Evolutionary conservation across 2,797 vertebrate species (phyloP), one percentile per base, ranked within the genome.

Genomic region (Trachops cirrhosus): DNA sequence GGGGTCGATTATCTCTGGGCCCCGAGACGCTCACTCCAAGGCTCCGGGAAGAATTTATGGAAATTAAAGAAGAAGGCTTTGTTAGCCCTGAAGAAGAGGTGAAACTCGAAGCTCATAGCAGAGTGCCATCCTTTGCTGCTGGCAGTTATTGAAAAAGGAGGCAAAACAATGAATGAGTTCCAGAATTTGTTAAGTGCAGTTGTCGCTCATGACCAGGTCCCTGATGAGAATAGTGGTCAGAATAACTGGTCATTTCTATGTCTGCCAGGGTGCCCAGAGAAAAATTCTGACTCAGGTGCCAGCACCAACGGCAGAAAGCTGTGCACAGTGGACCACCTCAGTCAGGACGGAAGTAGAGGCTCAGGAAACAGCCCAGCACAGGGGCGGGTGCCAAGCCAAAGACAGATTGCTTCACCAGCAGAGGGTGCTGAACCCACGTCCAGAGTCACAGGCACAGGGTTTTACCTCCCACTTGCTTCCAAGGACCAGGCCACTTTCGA

Each of bases 71-170:
- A 98, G 99, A 99, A 98, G 99, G 99, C 97, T 99, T 99, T 98
- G 99, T 99, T 98, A 99, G 99, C 97, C 99, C 99, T 97, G 99
- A 99, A 95, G 99, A 99, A 98, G 99, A 99, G 97, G 99, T 99
- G 96, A 99, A 99, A 98, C 99, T 99, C 97, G 99, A 99, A 98
- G 99, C 99, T 95, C 99, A 99, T 97, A 99, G 99, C 98, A 99
- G 99, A 99, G 99, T 99, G 98, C 99, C 99, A 77, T 99, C 99
- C 87, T 99, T 99, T 96, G 99, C 99, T 98, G 99, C 99, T 93
- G 99, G 99, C 97, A 96, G 99, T 99, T 98, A 99, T 99, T 93
- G 99, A 99, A 95, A 99, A 99, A 98, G 99, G 99, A 92, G 99
- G 99, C 95, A 99, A 99, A 99, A 99, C 99, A 98, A 99, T 99